Evolutionary conservation across 2,113 vertebrate species (phyloP), one percentile per base, ranked within the genome.

Genomic region (Bostrychus sinensis): DNA sequence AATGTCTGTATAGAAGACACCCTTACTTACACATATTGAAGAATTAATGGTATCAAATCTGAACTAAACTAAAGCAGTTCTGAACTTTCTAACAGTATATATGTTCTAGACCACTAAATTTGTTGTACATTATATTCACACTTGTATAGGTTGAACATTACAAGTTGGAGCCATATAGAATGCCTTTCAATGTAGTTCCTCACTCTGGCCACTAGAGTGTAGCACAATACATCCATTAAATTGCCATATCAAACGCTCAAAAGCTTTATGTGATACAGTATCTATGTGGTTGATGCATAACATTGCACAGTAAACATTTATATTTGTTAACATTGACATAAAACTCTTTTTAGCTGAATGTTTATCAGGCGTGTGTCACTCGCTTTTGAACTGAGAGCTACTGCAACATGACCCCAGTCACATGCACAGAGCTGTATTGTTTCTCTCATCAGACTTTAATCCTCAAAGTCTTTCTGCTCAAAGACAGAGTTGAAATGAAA

Each of bases 341-440:
- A n/a, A n/a, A n/a, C n/a, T n/a, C n/a, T n/a, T n/a, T n/a, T n/a
- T n/a, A n/a, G n/a, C n/a, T n/a, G n/a, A n/a, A 11, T 20, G 51
- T 34, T 32, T 55, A 3, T 10, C 56, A 57, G 46, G 61, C 37
- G 30, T 72, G 53, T 72, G 19, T 28, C 9, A 26, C 58, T 13
- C 20, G 26, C 30, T 36, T 22, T 54, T 46, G 57, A 66, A 42
- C 32, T 62, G 48, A 62, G 64, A 38, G 59, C 17, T 32, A 22
- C 36, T 77, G 58, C 16, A 77, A 80, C 48, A 10, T 1, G 20
- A 28, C 63, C 58, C 45, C 73, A 59, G 60, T 45, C 46, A 28
- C 2, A 16, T 11, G 71, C 56, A 82, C 0, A 94, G 91, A 84
- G 64, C 75, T 66, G 89, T 85, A 91, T 94, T 95, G 94, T 96